phyloP scores from a whole-genome alignment of 2,797 vertebrate species.

The Acanthurus lineatus region DNA sequence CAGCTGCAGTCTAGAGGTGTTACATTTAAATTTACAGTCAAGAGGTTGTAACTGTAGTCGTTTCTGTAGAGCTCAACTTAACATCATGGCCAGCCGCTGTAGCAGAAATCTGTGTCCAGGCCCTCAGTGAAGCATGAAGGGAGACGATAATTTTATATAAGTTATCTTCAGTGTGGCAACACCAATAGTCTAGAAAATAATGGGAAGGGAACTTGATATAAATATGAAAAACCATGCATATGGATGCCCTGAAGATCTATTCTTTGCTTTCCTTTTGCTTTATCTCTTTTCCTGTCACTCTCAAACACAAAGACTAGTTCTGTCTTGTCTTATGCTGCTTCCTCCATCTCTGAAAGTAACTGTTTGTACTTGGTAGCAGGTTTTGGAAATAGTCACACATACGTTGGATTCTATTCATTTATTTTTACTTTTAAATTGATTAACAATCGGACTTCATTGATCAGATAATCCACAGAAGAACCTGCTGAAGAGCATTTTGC shows the following conservation, averaged over 20 bases:
- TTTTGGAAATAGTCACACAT: slow-evolving; percentile 16
- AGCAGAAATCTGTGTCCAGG: slow-evolving; percentile 51
- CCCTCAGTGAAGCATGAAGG: slow-evolving; percentile 66
- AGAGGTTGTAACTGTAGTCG: slow-evolving; percentile 37
- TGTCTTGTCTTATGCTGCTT: neutral
- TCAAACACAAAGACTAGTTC: slow-evolving; percentile 23
- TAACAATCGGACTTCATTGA: slow-evolving; percentile 6
- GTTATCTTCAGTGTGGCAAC: slow-evolving; percentile 50
- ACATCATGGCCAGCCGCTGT: slow-evolving; percentile 36
- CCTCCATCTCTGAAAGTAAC: slow-evolving; percentile 13
- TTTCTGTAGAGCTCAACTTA: slow-evolving; percentile 29
- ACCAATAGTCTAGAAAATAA: slow-evolving; percentile 54
- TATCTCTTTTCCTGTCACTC: slow-evolving; percentile 23
- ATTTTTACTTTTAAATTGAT: slow-evolving; percentile 5
- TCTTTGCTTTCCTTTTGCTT: neutral
- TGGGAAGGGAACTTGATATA: slow-evolving; percentile 44
- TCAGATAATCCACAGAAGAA: slow-evolving; percentile 9
- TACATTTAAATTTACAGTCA: slow-evolving; percentile 35
- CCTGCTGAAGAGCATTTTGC: slow-evolving; percentile 39
- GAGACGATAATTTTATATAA: slow-evolving; percentile 63
- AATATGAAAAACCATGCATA: slow-evolving; percentile 57
- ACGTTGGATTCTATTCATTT: neutral
- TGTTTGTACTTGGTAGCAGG: slow-evolving; percentile 22
- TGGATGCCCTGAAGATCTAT: slow-evolving; percentile 4
- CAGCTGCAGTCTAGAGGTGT: slow-evolving; percentile 31